A percentile compares a stretch with the other conserved stretches of the same genome.
Conservation (phyloP, 2,888 invertebrate species). For the Muscina levida region DNA sequence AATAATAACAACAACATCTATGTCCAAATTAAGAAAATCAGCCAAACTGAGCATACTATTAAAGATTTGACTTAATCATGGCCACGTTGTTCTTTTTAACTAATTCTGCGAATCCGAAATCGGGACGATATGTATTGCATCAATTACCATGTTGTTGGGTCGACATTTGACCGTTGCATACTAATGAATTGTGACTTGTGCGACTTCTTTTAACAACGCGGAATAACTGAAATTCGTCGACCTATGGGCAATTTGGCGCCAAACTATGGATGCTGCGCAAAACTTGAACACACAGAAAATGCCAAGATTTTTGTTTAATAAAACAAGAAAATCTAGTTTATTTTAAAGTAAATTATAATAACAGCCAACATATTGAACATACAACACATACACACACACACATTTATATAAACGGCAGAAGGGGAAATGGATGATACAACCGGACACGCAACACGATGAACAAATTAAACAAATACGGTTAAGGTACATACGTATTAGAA, state of each 20-base stretch:
- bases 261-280: not conserved
- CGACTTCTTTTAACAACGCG: conserved; percentile 13
- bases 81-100: too few relatives aligned
- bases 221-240: conserved; percentile 28
- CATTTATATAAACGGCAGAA: not conserved
- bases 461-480: conserved; percentile 30
- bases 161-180: conserved; percentile 54
- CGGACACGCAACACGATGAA: not conserved
- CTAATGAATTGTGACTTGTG: conserved; percentile 30
- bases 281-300: not conserved
- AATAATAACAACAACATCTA: too few relatives aligned
- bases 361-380: not conserved
- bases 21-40: too few relatives aligned
- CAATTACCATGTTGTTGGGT: not conserved
- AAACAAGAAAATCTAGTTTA: conserved; percentile 10
- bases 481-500: not conserved
- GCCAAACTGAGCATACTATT: too few relatives aligned
- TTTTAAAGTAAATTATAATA: not conserved
- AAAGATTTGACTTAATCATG: too few relatives aligned
- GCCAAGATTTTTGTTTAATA: not conserved
- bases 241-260: conserved; percentile 1
- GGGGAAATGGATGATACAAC: not conserved
- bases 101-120: too few relatives aligned
- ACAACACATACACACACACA: not conserved
- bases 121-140: too few relatives aligned